Evolutionary conservation across 2,113 vertebrate species (phyloP).

Genomic region (Phrynocephalus versicolor): DNA sequence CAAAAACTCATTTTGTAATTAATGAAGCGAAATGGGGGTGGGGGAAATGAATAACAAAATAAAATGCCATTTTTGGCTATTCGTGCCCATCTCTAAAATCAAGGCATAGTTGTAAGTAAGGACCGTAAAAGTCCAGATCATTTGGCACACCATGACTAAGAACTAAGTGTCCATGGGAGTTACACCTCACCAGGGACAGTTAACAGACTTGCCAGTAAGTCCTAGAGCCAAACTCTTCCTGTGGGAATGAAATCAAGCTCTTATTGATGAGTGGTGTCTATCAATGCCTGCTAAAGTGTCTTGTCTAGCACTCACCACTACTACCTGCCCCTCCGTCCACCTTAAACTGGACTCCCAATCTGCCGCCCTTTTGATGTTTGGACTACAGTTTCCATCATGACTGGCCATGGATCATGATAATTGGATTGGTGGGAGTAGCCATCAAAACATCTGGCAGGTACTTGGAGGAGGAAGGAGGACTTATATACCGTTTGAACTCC

Average conservation of each 20-base stretch:
- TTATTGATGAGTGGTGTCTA: background rate
- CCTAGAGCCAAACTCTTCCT: background rate
- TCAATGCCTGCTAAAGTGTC: background rate
- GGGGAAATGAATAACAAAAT: too few species aligned
- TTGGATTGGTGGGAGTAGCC: too few species aligned
- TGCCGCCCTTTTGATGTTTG: too few species aligned
- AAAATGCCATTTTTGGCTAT: too few species aligned
- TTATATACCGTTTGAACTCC: background rate
- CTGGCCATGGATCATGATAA: too few species aligned
- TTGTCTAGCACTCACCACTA: background rate
- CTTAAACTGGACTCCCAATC: background rate
- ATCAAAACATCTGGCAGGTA: too few species aligned
- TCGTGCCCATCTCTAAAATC: too few species aligned
- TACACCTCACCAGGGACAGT: background rate
- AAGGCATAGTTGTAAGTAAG: background rate
- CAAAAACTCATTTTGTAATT: too few species aligned
- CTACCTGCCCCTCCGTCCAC: too few species aligned
- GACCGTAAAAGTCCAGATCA: background rate
- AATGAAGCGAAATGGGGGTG: too few species aligned
- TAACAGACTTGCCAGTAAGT: background rate
- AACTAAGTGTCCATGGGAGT: background rate
- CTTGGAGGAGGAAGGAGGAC: too few species aligned
- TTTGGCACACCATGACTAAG: background rate
- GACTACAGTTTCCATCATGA: too few species aligned
- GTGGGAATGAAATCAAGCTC: background rate